Evolutionary conservation across 2,113 vertebrate species (phyloP), one percentile per base, ranked within the genome.

Genomic region (Podarcis muralis): DNA sequence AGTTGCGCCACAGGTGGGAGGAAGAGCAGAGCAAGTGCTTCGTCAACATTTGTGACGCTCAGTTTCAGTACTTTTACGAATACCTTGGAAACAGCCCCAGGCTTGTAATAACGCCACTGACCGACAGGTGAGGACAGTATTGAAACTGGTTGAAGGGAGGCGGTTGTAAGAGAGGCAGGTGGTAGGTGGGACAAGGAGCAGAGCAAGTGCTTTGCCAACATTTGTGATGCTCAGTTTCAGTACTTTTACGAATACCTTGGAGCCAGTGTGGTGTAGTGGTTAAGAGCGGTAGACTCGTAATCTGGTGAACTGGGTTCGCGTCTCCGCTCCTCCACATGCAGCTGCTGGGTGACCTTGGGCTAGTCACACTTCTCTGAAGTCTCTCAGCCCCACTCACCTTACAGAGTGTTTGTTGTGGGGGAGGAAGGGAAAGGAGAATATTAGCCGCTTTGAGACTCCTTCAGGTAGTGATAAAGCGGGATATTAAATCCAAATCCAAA

Each of bases 211-310:
- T 98, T 96, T 71, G 90, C 97, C 37, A 97, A 98, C 89, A 98
- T 98, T 93, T 98, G 97, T 91, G 98, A 98, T 3, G 98, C 98
- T 22, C 97, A 97, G 92, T 98, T 98, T 91, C 97, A 97, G 92
- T 98, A 97, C 89, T 97, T 97, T 80, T 98, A 98, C 22, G 97
- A 98, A 87, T 98, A 98, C 88, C 92, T 98, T 75, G 97, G 97
- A 37, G 35, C 2, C 35, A 37, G 35, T 37, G 35, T 37, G 35
- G 35, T 37, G 35, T 37, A 43, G 40, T 43, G 40, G 40, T 43
- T 43, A 43, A 43, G 40, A 43, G 40, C 40, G 6, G 40, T 43
- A 43, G 40, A 7, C 40, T 43, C 40, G 6, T 43, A 43, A 43
- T 43, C 40, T 43, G 40, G 40, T 6, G 40, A 43, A 43, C 40